Evolutionary conservation across 1,140 invertebrate genomes (phyloP).

Genomic region (Cotesia typhae): DNA sequence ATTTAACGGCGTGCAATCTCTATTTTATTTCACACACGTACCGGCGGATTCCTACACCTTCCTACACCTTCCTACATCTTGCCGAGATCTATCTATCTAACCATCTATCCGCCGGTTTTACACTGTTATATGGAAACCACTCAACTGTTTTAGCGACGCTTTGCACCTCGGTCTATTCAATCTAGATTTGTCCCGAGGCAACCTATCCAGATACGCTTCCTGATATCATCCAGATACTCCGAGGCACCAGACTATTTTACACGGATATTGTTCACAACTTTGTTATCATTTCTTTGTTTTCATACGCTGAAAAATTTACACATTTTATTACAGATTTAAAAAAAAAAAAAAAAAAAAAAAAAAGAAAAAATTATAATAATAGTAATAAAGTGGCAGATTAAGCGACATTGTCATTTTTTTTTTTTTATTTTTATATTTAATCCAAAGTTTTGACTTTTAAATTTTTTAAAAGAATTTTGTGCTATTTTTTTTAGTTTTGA

Average conservation of each 20-base stretch:
- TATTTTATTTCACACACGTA: conserved; percentile 12
- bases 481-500: too few species aligned
- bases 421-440: too few species aligned
- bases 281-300: neutral
- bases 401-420: too few species aligned
- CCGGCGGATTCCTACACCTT: too few species aligned
- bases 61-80: too few species aligned
- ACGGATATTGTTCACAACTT: neutral
- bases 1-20: conserved; percentile 7
- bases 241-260: neutral
- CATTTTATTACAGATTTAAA: too few species aligned
- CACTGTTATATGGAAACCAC: neutral
- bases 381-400: too few species aligned
- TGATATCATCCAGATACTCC: neutral
- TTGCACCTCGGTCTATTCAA: conserved; percentile 9
- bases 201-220: neutral
- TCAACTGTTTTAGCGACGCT: conserved; percentile 13
- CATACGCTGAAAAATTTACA: neutral
- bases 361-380: too few species aligned
- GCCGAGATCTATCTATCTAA: neutral
- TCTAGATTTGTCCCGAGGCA: conserved; percentile 10
- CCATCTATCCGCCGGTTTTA: neutral
- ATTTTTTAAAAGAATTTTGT: too few species aligned
- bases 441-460: too few species aligned
- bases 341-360: too few species aligned